Conservation (phyloP, 2,888 invertebrate species). For the Capitulum mitella region DNA sequence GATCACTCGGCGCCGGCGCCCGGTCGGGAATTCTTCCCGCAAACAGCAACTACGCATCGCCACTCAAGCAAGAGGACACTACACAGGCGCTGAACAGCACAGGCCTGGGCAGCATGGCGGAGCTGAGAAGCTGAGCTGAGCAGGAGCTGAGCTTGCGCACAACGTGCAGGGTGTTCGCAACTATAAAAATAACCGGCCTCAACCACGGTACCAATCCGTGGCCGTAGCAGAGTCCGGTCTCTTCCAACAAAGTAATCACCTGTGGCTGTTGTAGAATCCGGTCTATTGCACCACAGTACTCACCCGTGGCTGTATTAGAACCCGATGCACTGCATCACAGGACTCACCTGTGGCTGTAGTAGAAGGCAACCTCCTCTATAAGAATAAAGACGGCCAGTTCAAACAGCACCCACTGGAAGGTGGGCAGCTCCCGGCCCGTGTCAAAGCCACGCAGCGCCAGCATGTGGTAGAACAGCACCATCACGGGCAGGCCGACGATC, state of each 20-base stretch:
- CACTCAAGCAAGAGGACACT: no score
- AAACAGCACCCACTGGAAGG: constrained; percentile 66
- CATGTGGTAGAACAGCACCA: constrained; percentile 53
- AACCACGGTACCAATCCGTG: no score
- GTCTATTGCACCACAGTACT: background rate
- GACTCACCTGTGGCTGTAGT: constrained; percentile 66
- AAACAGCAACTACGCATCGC: no score
- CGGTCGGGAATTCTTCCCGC: no score
- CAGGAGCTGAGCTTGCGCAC: no score
- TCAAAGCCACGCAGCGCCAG: constrained; percentile 62
- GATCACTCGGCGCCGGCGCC: no score
- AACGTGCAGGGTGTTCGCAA: no score
- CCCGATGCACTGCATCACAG: no score
- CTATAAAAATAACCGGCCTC: no score
- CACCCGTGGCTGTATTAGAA: background rate
- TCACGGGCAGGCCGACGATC: constrained; percentile 59
- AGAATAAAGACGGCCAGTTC: constrained; percentile 65
- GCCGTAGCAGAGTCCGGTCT: background rate
- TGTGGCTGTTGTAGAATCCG: background rate
- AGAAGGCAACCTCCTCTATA: constrained; percentile 72
- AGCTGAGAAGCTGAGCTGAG: no score
- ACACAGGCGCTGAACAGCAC: no score
- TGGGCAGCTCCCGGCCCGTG: constrained; percentile 60
- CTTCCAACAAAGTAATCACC: background rate
- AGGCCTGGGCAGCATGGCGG: no score